Evolutionary conservation across 2,113 vertebrate species (phyloP).

Genomic region (Oncorhynchus gorbuscha): DNA sequence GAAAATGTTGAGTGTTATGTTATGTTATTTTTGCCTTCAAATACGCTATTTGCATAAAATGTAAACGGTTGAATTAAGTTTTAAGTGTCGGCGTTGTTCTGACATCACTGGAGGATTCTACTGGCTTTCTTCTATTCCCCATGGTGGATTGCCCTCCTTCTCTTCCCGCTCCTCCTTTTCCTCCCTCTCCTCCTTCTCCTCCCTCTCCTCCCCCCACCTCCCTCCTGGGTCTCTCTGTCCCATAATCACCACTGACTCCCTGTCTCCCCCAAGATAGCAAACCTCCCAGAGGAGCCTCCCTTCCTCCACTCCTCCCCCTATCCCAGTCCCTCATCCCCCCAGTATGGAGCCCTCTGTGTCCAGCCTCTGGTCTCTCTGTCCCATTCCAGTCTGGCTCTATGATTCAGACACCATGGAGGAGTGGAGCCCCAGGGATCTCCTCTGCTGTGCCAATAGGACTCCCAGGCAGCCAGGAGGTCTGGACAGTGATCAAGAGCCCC

Average conservation of each 20-base stretch:
- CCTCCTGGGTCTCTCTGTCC: conserved; percentile 49
- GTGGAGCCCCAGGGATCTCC: conserved; percentile 57
- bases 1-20: too few species aligned
- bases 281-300: conserved; percentile 47
- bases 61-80: too few species aligned
- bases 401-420: conserved; percentile 64
- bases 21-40: too few species aligned
- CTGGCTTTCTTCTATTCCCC: not conserved
- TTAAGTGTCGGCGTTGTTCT: not conserved
- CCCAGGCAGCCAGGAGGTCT: not conserved
- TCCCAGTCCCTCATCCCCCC: conserved; percentile 49
- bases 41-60: too few species aligned
- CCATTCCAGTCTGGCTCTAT: conserved; percentile 25
- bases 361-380: conserved; percentile 49
- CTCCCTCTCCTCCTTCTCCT: not conserved
- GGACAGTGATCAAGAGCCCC: not conserved
- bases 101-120: not conserved
- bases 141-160: not conserved
- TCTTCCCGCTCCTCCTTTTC: too few species aligned
- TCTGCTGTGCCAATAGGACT: conserved; percentile 20
- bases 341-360: conserved; percentile 51
- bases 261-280: conserved; percentile 49
- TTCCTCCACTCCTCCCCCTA: not conserved
- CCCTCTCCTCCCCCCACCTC: conserved; percentile 24
- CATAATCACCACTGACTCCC: conserved; percentile 56